Conservation (phyloP, 2,113 vertebrate species). For the Chaetodon auriga region DNA sequence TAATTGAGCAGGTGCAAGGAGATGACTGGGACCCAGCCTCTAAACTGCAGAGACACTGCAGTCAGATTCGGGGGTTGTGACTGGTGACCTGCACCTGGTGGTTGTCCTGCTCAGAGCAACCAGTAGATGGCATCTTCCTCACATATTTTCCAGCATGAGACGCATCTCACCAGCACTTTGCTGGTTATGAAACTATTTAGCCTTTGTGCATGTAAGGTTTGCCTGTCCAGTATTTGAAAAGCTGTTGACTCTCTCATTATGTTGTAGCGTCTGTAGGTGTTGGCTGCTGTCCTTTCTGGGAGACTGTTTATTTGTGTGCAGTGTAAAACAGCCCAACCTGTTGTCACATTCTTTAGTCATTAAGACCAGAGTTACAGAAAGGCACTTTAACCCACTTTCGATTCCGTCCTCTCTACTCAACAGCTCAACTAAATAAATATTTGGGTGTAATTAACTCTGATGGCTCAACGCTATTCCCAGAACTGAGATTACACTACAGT, state of each 20-base stretch:
- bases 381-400: neutral
- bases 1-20: neutral
- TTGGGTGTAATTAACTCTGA: conserved; percentile 26
- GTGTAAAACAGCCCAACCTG: neutral
- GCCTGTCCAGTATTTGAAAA: neutral
- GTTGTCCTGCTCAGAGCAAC: neutral
- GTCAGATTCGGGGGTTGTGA: neutral
- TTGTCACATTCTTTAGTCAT: neutral
- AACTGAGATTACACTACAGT: conserved; percentile 1
- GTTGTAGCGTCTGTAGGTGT: neutral
- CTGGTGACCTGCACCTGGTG: neutral
- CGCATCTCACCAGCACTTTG: neutral
- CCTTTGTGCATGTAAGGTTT: neutral
- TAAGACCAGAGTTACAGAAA: neutral
- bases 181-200: neutral
- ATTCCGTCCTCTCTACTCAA: conserved; percentile 10
- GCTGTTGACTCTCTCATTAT: neutral
- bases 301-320: neutral
- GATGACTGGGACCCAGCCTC: neutral
- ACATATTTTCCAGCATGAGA: neutral
- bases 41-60: neutral
- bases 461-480: conserved; percentile 22
- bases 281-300: neutral
- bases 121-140: conserved; percentile 61
- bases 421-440: conserved; percentile 11